These are phyloP conservation scores for Cacoxenus indagator DNA, from an alignment of 2,888 invertebrate genomes.

Conservation along the genomic window DNA sequence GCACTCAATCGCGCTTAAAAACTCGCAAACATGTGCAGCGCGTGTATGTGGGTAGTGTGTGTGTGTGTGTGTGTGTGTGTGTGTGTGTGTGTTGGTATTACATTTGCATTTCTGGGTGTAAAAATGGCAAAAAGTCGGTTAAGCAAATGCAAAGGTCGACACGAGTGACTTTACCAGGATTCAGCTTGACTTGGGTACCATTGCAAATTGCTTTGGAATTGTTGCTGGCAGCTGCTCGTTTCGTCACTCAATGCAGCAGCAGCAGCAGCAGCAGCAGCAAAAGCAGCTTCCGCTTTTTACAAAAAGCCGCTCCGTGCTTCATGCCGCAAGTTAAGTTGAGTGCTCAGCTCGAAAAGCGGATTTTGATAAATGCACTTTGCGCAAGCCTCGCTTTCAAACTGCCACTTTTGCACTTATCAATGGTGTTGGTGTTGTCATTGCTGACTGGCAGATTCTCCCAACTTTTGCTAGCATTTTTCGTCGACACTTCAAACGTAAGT, in stretches of 20 bases:
- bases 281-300: neutral
- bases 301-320: neutral
- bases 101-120: constrained; percentile 41
- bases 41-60: constrained; percentile 27
- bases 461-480: constrained; percentile 18
- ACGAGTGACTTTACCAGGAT: neutral
- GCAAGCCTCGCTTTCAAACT: constrained; percentile 17
- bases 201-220: constrained; percentile 15
- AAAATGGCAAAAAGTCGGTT: constrained; percentile 13
- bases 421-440: constrained; percentile 20
- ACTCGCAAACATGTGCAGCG: neutral
- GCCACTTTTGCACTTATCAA: constrained; percentile 36
- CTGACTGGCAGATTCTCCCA: constrained; percentile 44
- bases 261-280: neutral
- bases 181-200: neutral
- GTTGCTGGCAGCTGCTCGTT: neutral
- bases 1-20: constrained; percentile 49
- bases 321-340: neutral
- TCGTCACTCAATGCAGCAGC: too few species aligned
- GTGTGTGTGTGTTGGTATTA: constrained; percentile 19
- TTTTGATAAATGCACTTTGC: constrained; percentile 54
- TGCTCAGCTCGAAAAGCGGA: constrained; percentile 37
- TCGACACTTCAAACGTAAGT: constrained; percentile 19
- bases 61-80: constrained; percentile 31
- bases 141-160: constrained; percentile 3